These are phyloP conservation scores for Drosophila willistoni DNA, from an alignment of 1,140 invertebrate genomes.

Conservation along the genomic window DNA sequence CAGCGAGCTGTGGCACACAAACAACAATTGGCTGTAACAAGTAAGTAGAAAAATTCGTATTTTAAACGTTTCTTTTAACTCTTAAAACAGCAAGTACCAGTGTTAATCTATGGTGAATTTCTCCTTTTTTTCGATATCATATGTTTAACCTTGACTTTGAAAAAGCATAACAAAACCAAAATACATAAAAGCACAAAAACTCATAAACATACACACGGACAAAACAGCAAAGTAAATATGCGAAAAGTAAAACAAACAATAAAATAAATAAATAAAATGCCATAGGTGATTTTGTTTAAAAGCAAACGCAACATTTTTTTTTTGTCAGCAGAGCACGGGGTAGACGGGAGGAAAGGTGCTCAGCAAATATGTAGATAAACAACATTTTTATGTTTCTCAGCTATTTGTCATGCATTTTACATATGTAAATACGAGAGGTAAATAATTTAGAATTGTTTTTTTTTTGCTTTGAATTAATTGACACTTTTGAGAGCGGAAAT, in stretches of 20 bases:
- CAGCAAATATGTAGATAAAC: conserved; percentile 32
- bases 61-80: conserved; percentile 21
- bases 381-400: conserved; percentile 44
- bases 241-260: conserved; percentile 47
- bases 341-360: neutral
- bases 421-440: conserved; percentile 58
- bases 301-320: neutral
- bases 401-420: conserved; percentile 63
- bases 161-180: conserved; percentile 47
- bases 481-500: conserved; percentile 1
- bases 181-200: conserved; percentile 15
- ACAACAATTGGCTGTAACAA: conserved; percentile 85
- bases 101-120: neutral
- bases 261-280: conserved; percentile 16
- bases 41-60: conserved; percentile 83
- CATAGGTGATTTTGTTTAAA: conserved; percentile 8
- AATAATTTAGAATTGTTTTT: conserved; percentile 42
- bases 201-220: neutral
- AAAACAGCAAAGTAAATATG: conserved; percentile 17
- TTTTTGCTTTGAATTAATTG: conserved; percentile 17
- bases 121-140: neutral
- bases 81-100: conserved; percentile 68
- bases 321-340: too few species aligned
- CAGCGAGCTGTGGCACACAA: conserved; percentile 88
- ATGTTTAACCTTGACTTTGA: conserved; percentile 71